Conservation (phyloP, 2,888 invertebrate genomes). For the Aleiodes testaceus region DNA sequence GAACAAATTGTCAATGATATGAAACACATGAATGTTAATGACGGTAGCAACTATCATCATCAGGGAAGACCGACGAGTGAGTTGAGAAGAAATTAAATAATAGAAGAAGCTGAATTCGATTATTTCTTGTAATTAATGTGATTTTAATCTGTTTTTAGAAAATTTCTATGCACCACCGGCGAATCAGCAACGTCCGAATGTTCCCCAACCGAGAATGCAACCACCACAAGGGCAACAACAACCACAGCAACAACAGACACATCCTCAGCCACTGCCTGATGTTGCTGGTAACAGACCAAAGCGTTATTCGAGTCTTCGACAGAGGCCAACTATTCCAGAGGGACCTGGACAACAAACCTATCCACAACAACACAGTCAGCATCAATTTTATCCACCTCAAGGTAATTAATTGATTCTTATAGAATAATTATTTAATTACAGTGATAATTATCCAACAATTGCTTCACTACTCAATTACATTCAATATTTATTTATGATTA, state of each 20-base stretch:
- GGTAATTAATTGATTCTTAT: conserved; percentile 56
- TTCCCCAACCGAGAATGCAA: conserved; percentile 69
- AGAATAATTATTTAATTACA: neutral
- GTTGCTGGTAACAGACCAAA: conserved; percentile 76
- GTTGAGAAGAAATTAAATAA: conserved; percentile 39
- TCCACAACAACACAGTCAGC: conserved; percentile 63
- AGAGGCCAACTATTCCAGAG: conserved; percentile 73
- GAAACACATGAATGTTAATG: conserved; percentile 64
- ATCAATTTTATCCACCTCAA: conserved; percentile 69
- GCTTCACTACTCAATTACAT: too few species aligned
- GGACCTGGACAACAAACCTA: conserved; percentile 57
- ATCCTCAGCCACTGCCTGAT: conserved; percentile 58
- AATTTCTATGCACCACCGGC: conserved; percentile 66
- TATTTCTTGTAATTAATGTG: conserved; percentile 33
- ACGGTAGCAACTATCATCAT: conserved; percentile 62
- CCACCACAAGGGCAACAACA: conserved; percentile 62
- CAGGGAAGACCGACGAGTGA: conserved; percentile 63
- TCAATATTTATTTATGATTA: too few species aligned
- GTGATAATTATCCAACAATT: too few species aligned
- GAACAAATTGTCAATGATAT: conserved; percentile 65
- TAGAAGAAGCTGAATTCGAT: conserved; percentile 3
- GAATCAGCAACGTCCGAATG: conserved; percentile 65
- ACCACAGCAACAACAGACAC: conserved; percentile 48
- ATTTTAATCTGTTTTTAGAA: conserved; percentile 64
- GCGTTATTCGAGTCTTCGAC: conserved; percentile 81